These are phyloP conservation scores for Pachycephus smyrnensis DNA, from an alignment of 2,888 invertebrate genomes.

Conservation along the genomic window DNA sequence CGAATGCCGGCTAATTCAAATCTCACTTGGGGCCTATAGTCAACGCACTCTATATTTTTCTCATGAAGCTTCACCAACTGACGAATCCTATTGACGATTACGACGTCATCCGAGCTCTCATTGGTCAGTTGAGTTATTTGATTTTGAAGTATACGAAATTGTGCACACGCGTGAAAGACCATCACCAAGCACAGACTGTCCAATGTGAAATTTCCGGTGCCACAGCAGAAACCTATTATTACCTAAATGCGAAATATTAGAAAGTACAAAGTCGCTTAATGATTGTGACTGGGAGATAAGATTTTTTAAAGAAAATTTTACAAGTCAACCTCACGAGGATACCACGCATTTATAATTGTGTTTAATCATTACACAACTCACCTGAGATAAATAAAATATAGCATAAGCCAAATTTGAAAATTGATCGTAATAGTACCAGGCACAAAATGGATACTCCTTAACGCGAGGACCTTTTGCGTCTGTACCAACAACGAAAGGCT, in stretches of 20 bases:
- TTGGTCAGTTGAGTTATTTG: constrained; percentile 16
- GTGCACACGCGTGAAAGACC: constrained; percentile 31
- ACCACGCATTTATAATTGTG: too few species aligned
- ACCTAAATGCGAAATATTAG: constrained; percentile 18
- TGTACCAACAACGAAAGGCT: constrained; percentile 27
- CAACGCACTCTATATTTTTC: too few species aligned
- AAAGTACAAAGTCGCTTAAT: too few species aligned
- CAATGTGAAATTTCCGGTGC: constrained; percentile 30
- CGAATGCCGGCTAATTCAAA: too few species aligned
- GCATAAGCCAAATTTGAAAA: constrained; percentile 28
- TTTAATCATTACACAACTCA: not conserved
- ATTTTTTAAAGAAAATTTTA: too few species aligned
- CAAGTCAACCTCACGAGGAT: not conserved
- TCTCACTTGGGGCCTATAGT: too few species aligned
- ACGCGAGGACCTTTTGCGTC: constrained; percentile 19
- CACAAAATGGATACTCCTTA: constrained; percentile 33
- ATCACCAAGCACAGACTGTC: constrained; percentile 33
- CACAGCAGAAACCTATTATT: constrained; percentile 26
- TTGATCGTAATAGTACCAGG: constrained; percentile 33
- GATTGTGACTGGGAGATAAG: too few species aligned
- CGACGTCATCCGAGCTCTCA: too few species aligned
- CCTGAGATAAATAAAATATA: constrained; percentile 29
- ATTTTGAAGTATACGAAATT: constrained; percentile 28
- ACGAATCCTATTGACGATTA: too few species aligned
- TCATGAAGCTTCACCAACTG: too few species aligned